Conservation (phyloP, 92 coral and sea anemone species). For the Porites evermanni region DNA sequence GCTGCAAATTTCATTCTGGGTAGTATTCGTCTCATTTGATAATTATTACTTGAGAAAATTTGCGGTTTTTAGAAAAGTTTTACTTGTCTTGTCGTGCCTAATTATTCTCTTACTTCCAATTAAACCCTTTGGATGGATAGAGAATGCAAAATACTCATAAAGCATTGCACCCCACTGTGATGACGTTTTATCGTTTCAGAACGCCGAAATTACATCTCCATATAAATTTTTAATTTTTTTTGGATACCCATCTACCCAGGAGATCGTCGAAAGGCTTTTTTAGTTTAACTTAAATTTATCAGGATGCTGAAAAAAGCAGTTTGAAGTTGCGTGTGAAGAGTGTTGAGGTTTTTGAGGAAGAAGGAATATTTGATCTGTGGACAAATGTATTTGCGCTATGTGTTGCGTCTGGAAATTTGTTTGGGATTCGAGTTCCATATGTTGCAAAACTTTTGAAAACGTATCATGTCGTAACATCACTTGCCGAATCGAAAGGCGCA, state of each 20-base stretch:
- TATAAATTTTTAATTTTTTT: background rate
- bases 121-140: background rate
- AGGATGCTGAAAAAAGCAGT: background rate
- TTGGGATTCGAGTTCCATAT: background rate
- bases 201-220: slow-evolving; percentile 8
- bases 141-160: slow-evolving; percentile 19
- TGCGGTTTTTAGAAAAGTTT: too few species aligned
- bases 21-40: background rate
- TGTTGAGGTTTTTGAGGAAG: background rate
- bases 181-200: background rate
- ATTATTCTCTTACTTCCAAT: too few species aligned
- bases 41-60: too few species aligned
- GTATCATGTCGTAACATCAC: background rate
- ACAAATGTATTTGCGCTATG: slow-evolving; percentile 35
- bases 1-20: background rate
- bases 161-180: slow-evolving; percentile 30
- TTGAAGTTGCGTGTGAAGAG: background rate
- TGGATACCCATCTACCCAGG: slow-evolving; percentile 1
- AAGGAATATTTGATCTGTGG: background rate
- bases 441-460: background rate
- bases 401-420: slow-evolving; percentile 3
- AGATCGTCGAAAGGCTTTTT: slow-evolving; percentile 1
- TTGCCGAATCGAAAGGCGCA: background rate
- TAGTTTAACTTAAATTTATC: background rate
- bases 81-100: too few species aligned